Evolutionary conservation across 2,113 vertebrate species (phyloP).

Genomic region (Bagarius yarrelli): DNA sequence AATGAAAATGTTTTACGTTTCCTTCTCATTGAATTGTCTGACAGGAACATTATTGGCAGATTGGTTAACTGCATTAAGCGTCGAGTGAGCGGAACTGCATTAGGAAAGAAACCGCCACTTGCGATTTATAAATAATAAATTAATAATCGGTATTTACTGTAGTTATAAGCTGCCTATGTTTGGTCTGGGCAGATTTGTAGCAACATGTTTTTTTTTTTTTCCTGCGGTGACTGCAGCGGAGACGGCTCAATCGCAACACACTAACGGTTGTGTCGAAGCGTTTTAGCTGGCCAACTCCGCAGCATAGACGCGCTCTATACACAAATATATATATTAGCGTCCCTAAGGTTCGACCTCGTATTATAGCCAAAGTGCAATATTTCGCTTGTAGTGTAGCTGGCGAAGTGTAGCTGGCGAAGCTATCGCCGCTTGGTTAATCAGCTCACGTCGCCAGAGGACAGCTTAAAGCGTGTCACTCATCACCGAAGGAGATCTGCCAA

Average conservation of each 20-base stretch:
- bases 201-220: slow-evolving; percentile 31
- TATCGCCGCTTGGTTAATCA: slow-evolving; percentile 60
- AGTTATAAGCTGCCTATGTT: neutral
- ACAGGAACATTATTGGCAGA: neutral
- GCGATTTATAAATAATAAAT: neutral
- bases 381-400: slow-evolving; percentile 10
- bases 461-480: slow-evolving; percentile 54
- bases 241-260: slow-evolving; percentile 58
- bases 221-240: slow-evolving; percentile 52
- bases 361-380: neutral
- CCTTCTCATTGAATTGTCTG: too few species aligned
- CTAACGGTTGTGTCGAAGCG: slow-evolving; percentile 70
- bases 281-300: slow-evolving; percentile 56
- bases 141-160: neutral
- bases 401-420: slow-evolving; percentile 51
- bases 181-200: neutral
- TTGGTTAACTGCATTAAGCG: neutral
- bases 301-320: slow-evolving; percentile 59
- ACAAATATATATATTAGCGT: slow-evolving; percentile 68
- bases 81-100: neutral
- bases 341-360: neutral
- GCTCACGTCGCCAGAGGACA: slow-evolving; percentile 49
- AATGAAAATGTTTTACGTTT: too few species aligned
- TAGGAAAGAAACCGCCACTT: neutral
- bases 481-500: slow-evolving; percentile 1